phyloP scores from a whole-genome alignment of 1,140 invertebrate genomes.

The Stratiolaelaps scimitus region DNA sequence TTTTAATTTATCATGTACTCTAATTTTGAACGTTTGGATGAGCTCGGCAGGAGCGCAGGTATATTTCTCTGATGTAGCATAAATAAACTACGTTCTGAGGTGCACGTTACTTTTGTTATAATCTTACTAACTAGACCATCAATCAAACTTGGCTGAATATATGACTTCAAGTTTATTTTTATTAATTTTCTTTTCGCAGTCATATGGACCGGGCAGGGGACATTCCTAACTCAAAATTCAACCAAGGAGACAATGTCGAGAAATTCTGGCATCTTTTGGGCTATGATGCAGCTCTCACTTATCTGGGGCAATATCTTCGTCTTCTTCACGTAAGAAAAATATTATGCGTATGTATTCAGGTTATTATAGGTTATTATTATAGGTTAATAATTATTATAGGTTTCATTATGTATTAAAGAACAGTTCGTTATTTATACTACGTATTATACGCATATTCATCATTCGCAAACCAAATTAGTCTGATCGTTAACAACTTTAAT shows the following conservation, averaged over 20 bases:
- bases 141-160: constrained; percentile 29
- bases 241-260: constrained; percentile 68
- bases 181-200: constrained; percentile 34
- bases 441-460: no score
- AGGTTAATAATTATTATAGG: not conserved
- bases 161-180: constrained; percentile 28
- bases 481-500: no score
- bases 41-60: no score
- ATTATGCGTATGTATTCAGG: no score
- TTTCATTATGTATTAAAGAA: not conserved
- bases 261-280: constrained; percentile 92
- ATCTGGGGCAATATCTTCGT: constrained; percentile 72
- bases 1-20: not conserved
- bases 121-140: not conserved
- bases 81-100: no score
- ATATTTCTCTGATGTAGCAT: no score
- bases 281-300: constrained; percentile 60
- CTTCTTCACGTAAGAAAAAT: constrained; percentile 54
- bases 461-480: no score
- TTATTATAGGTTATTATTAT: not conserved
- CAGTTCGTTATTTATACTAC: not conserved
- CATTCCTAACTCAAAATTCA: constrained; percentile 81
- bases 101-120: constrained; percentile 7
- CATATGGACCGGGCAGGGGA: constrained; percentile 64
- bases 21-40: constrained; percentile 20